Evolutionary conservation across 1,140 invertebrate species (phyloP).

Genomic region (Aphelenchoides avenae): DNA sequence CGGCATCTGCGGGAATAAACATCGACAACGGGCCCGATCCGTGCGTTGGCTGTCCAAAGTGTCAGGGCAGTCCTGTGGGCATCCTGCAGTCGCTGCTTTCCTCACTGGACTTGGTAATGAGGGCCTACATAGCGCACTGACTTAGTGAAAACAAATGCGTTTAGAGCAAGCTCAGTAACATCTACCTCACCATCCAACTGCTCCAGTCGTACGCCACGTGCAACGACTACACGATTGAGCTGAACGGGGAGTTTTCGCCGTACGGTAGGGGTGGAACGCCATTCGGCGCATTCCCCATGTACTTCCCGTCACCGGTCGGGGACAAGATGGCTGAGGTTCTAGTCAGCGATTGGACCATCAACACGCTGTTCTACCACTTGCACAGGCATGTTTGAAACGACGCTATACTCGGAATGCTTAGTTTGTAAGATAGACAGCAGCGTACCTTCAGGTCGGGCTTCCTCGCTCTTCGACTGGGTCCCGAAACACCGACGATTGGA

Average conservation of each 20-base stretch:
- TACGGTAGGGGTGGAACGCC: constrained; percentile 51
- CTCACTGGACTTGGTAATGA: constrained; percentile 42
- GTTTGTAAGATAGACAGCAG: background rate
- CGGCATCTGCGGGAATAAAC: too few species aligned
- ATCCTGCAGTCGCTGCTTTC: constrained; percentile 21
- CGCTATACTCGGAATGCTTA: background rate
- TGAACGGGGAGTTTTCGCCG: constrained; percentile 55
- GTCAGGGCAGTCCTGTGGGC: constrained; percentile 12
- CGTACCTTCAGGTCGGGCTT: constrained; percentile 50
- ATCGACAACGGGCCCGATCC: constrained; percentile 18
- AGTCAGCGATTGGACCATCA: constrained; percentile 55
- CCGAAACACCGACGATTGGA: constrained; percentile 58
- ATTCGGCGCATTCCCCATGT: constrained; percentile 56
- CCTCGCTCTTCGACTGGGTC: constrained; percentile 50
- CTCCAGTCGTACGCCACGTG: constrained; percentile 55
- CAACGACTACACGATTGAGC: constrained; percentile 55
- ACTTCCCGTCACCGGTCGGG: constrained; percentile 46
- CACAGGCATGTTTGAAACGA: constrained; percentile 32
- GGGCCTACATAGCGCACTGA: too few species aligned
- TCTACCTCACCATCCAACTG: constrained; percentile 53
- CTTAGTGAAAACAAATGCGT: too few species aligned
- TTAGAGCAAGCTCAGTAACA: constrained; percentile 52
- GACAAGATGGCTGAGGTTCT: constrained; percentile 55
- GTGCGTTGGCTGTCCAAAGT: constrained; percentile 32
- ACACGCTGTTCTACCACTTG: constrained; percentile 54